A percentile compares a stretch with the other conserved stretches of the same genome.
These are phyloP conservation scores for Contarinia nasturtii DNA, from an alignment of 1,140 invertebrate genomes.

Conservation along the genomic window DNA sequence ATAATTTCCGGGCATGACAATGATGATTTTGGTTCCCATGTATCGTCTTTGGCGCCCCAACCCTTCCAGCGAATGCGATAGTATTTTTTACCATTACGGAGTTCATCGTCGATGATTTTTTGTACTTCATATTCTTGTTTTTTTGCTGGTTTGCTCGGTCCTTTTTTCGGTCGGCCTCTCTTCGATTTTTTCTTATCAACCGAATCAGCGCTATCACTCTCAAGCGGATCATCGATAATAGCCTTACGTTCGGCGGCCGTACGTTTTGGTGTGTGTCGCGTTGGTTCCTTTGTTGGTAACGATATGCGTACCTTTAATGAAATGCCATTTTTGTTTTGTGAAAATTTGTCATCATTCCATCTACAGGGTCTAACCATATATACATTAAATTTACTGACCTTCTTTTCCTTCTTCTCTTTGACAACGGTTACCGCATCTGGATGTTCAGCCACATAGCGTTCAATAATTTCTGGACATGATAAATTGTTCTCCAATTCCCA, in stretches of 20 bases:
- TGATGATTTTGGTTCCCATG: constrained; percentile 62
- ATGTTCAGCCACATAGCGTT: background rate
- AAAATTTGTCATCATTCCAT: background rate
- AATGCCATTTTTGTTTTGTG: background rate
- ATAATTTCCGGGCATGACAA: constrained; percentile 48
- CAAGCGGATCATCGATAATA: no score
- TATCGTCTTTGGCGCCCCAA: constrained; percentile 48
- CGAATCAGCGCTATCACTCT: no score
- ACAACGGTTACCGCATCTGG: background rate
- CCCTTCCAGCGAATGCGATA: constrained; percentile 71
- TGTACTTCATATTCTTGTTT: constrained; percentile 47
- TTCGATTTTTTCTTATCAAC: no score
- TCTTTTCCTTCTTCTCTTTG: constrained; percentile 25
- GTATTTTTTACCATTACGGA: constrained; percentile 40
- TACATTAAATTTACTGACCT: background rate
- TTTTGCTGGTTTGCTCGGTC: no score
- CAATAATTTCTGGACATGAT: constrained; percentile 43
- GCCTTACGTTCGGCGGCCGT: no score
- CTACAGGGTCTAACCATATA: background rate
- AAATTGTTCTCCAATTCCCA: constrained; percentile 64
- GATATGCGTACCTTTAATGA: background rate
- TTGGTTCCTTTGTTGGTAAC: no score
- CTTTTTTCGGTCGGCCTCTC: no score
- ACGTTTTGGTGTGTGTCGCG: no score
- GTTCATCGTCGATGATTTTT: constrained; percentile 44